Conservation (phyloP, 2,113 vertebrate species). For the Tauraco erythrolophus region DNA sequence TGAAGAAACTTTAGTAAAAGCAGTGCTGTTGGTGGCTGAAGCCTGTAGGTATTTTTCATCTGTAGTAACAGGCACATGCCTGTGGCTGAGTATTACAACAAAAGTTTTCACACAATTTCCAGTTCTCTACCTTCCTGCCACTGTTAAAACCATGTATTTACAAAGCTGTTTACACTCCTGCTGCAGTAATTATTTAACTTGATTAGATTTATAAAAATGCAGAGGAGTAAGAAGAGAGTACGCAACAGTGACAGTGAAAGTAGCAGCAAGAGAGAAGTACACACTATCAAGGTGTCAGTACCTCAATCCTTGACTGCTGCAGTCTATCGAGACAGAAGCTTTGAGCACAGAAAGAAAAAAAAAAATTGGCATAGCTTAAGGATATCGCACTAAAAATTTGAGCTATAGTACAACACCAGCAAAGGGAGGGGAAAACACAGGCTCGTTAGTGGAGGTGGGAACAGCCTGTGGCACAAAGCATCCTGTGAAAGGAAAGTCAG, state of each 20-base stretch:
- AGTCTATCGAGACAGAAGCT: background rate
- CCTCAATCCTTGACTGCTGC: background rate
- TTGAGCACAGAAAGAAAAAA: background rate
- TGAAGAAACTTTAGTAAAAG: background rate
- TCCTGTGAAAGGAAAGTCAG: background rate
- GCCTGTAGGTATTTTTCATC: background rate
- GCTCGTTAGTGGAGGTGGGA: background rate
- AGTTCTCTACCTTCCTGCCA: background rate
- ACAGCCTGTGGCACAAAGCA: background rate
- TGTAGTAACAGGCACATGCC: background rate
- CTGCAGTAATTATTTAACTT: background rate
- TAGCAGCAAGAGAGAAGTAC: background rate
- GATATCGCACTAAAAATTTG: background rate
- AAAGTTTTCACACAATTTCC: accelerated
- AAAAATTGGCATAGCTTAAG: background rate
- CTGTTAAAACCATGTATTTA: background rate
- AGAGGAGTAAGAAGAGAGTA: background rate
- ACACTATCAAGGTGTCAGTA: background rate
- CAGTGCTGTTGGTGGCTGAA: background rate
- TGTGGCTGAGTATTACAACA: background rate
- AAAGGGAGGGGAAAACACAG: background rate
- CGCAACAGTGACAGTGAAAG: background rate
- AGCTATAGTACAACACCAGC: background rate
- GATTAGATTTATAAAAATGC: background rate
- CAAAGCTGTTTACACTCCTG: background rate